Evolutionary conservation across 2,888 invertebrate genomes (phyloP).

Genomic region (Vannuccia rotundouncinata): DNA sequence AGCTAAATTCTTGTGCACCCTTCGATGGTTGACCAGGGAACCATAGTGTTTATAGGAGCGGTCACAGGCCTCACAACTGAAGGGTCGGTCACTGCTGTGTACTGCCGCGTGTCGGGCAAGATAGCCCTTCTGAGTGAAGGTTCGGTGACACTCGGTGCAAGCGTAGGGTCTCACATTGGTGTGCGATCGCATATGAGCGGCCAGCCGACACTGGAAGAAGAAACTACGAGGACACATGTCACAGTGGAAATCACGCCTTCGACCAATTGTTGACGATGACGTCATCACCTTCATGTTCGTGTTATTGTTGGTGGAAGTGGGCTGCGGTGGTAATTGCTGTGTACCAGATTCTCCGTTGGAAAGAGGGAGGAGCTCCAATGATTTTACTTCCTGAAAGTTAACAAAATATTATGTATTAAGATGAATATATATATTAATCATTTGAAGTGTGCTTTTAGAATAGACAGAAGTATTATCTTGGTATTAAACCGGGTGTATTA

Average conservation of each 20-base stretch:
- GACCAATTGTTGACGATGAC: no score
- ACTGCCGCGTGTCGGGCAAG: slow-evolving; percentile 29
- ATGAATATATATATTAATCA: no score
- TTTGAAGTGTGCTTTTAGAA: no score
- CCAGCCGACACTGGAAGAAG: slow-evolving; percentile 18
- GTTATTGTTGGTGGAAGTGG: no score
- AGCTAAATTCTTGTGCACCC: slow-evolving; percentile 20
- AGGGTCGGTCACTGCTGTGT: slow-evolving; percentile 22
- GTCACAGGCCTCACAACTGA: slow-evolving; percentile 18
- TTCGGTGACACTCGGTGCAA: slow-evolving; percentile 25
- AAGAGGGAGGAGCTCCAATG: no score
- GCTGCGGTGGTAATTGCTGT: no score
- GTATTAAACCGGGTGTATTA: no score
- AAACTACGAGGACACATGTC: slow-evolving; percentile 23
- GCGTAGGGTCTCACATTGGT: slow-evolving; percentile 25
- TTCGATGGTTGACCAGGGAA: slow-evolving; percentile 19
- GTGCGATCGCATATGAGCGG: slow-evolving; percentile 30
- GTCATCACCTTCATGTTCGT: no score
- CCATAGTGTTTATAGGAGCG: slow-evolving; percentile 33
- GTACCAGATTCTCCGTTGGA: no score
- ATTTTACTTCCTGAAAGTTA: no score
- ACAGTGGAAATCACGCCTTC: slow-evolving; percentile 28
- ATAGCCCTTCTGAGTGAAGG: slow-evolving; percentile 35
- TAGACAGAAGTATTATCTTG: no score
- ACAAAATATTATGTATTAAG: no score